Evolutionary conservation across 2,797 vertebrate species (phyloP).

Genomic region (Garrulus glandarius): DNA sequence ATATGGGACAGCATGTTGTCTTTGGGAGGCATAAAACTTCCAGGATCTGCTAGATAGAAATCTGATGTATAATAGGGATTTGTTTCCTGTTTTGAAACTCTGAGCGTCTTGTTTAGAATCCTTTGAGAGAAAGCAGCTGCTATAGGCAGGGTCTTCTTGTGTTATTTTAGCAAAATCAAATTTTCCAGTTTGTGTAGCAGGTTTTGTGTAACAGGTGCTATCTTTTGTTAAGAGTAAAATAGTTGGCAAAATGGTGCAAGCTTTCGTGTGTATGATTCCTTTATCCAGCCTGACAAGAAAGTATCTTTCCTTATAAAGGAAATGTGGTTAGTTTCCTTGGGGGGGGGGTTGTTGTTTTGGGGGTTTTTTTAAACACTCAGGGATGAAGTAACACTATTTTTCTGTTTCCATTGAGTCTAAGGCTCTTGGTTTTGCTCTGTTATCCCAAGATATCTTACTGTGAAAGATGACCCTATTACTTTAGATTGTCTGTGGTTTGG

Average conservation of each 20-base stretch:
- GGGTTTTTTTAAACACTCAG: not conserved
- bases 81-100: not conserved
- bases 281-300: not conserved
- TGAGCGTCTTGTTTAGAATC: not conserved
- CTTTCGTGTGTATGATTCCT: rapidly evolving
- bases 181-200: not conserved
- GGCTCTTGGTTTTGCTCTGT: not conserved
- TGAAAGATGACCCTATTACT: not conserved
- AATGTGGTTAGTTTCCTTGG: not conserved
- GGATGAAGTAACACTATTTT: not conserved
- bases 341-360: too few relatives aligned
- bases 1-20: rapidly evolving
- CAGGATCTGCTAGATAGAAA: not conserved
- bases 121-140: not conserved
- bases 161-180: not conserved
- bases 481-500: not conserved
- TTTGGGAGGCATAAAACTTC: not conserved
- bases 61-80: not conserved
- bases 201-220: not conserved
- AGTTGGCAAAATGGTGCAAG: not conserved
- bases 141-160: not conserved
- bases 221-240: not conserved
- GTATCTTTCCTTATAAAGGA: not conserved
- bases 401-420: not conserved
- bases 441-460: not conserved